These are phyloP conservation scores for Auanema freiburgensis DNA, from an alignment of 2,888 invertebrate genomes.

Conservation along the genomic window DNA sequence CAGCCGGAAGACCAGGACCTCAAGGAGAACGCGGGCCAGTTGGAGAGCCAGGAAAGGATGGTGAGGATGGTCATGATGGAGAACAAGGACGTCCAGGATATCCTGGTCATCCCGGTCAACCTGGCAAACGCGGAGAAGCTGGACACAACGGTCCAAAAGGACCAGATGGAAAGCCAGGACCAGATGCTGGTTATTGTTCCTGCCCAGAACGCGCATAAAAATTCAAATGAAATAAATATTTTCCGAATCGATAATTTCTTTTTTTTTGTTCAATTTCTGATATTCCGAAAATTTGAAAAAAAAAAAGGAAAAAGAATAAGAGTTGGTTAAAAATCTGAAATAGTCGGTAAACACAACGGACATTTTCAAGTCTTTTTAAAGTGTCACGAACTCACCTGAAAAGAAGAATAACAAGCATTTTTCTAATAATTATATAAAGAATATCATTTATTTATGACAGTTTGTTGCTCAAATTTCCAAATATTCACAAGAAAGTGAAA, in stretches of 20 bases:
- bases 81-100: conserved; percentile 29
- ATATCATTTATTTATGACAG: too few species aligned
- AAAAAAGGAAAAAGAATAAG: too few species aligned
- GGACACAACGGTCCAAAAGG: conserved; percentile 33
- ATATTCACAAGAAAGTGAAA: conserved; percentile 8
- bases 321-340: too few species aligned
- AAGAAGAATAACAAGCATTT: too few species aligned
- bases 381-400: too few species aligned
- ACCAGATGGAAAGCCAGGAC: conserved; percentile 37
- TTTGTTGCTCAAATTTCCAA: conserved; percentile 13
- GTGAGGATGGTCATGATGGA: conserved; percentile 30
- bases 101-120: conserved; percentile 29
- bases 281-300: too few species aligned
- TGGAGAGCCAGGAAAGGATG: conserved; percentile 26
- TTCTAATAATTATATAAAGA: too few species aligned
- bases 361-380: too few species aligned
- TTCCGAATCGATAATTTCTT: too few species aligned
- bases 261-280: too few species aligned
- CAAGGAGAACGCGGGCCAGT: conserved; percentile 27
- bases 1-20: conserved; percentile 31
- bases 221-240: too few species aligned
- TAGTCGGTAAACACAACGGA: too few species aligned
- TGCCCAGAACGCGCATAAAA: conserved; percentile 24
- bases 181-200: conserved; percentile 33
- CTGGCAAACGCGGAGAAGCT: conserved; percentile 30